Base-by-base conservation (phyloP, 2,797 vertebrate genomes). In the Gorsachius magnificus region DNA sequence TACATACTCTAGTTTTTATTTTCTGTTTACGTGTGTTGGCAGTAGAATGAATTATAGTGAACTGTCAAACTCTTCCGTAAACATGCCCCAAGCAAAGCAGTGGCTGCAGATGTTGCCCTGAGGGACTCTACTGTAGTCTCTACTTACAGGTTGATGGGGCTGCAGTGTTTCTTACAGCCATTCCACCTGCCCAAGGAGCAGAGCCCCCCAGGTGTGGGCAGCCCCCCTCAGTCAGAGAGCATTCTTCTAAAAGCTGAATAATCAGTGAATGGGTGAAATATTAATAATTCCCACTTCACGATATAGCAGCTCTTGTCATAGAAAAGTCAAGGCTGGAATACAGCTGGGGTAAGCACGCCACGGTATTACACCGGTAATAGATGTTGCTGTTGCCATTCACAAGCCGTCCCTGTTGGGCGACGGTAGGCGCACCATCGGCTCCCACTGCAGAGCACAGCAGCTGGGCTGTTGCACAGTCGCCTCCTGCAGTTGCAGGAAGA, bases 61-160 rank as follows among this genome's bases (percentile, higher is more conserved):
- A 60, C 74, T 74, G 50, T 43, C 70, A 66, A 77, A 74, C 29
- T 48, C 33, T 38, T 78, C 64, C 1, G 4, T 48, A 38, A 83
- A n/a, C 35, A 25, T 1, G 4, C 38, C 54, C 56, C 43, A 43
- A 28, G 83, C 31, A 56, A 45, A 85, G 71, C 53, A 33, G 31
- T 56, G 71, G 45, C 60, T 84, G 60, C 84, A 88, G 83, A 45
- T 45, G 35, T 80, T 83, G 22, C 28, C 64, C 63, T 61, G n/a
- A 64, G 75, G 53, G 64, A 35, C 43, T 24, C 9, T 50, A 10
- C 35, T 56, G 14, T 79, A 71, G 29, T 35, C 54, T 84, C 78
- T 77, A 0, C 19, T 36, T 72, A 17, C 0, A 1, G 10, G 12
- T 33, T 38, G 57, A 15, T 20, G 10, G 28, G 26, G 13, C 36